Evolutionary conservation across 2,113 vertebrate species (phyloP), one percentile per base, ranked within the genome.

Genomic region (Gavia stellata): DNA sequence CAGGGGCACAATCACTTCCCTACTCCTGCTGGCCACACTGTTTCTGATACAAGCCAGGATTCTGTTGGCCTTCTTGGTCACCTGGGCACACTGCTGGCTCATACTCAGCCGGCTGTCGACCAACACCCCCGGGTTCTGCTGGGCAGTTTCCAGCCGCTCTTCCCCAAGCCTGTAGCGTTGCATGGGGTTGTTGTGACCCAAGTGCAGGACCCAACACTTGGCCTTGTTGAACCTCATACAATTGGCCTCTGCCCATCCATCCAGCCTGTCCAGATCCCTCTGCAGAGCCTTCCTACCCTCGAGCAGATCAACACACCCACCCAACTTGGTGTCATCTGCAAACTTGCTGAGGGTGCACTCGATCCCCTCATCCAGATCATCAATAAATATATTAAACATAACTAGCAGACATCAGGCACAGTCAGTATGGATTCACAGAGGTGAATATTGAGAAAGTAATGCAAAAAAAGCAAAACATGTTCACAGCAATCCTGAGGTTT

Each of bases 211-310:
- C 33, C 0, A 0, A 14, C 24, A 31, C 78, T 55, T 18, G 4
- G 20, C 25, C 12, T 67, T 45, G 40, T 31, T 55, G 19, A 36
- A 36, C 4, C 6, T n/a, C 36, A 63, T 25, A 20, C 29, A 7
- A 0, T 14, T 66, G 63, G 16, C 19, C 62, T n/a, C 2, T 0
- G 38, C 50, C 31, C 62, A 55, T n/a, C 0, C 1, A 31, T 36
- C 25, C 62, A 81, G 38, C 38, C 25, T 55, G 33, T 44, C 38
- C 7, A 23, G 18, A 11, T 53, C 38, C 49, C 25, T 77, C 34
- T 77, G 11, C 6, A 38, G 9, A 47, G 19, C 44, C 56, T 36
- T 61, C 11, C 34, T 77, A 6, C 19, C 44, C 19, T 77, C 44
- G 3, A 31, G 44, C 73, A 61, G 44, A 17, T 17, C 26, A 6